phyloP scores from a whole-genome alignment of 2,888 invertebrate genomes.

The Drosophila putrida region DNA sequence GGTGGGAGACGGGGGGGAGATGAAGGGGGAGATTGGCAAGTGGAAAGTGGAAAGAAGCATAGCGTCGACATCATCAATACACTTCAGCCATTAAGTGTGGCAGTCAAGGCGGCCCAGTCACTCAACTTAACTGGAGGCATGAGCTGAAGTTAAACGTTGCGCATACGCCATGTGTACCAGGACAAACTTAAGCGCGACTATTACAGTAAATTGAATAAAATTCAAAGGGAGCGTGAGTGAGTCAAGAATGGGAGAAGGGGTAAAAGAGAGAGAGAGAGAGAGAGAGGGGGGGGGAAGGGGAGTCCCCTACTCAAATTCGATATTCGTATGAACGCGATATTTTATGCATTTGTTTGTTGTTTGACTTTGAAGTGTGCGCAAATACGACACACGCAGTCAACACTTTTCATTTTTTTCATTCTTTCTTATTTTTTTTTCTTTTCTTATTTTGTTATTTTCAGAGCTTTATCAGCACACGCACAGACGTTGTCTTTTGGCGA shows the following conservation, averaged over 20 bases:
- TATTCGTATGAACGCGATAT: slow-evolving; percentile 40
- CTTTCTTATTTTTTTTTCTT: slow-evolving; percentile 17
- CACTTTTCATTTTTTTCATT: slow-evolving; percentile 47
- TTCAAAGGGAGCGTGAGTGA: slow-evolving; percentile 20
- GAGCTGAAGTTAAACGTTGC: slow-evolving; percentile 60
- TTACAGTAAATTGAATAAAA: slow-evolving; percentile 80
- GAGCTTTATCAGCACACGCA: slow-evolving; percentile 72
- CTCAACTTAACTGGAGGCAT: slow-evolving; percentile 15
- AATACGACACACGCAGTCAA: slow-evolving; percentile 50
- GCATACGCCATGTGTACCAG: slow-evolving; percentile 68
- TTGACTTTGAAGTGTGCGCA: slow-evolving; percentile 70
- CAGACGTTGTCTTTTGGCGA: slow-evolving; percentile 63
- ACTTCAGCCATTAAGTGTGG: slow-evolving; percentile 64
- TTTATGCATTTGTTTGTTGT: slow-evolving; percentile 76
- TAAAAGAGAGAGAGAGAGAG: background rate
- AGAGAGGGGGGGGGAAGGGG: slow-evolving; percentile 6
- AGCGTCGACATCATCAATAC: slow-evolving; percentile 72
- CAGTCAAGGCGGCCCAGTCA: slow-evolving; percentile 45
- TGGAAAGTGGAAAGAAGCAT: slow-evolving; percentile 2
- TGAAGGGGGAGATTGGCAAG: background rate
- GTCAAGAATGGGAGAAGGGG: background rate
- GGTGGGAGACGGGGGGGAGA: background rate
- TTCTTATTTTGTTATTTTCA: slow-evolving; percentile 29
- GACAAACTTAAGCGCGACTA: slow-evolving; percentile 71
- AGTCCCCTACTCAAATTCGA: slow-evolving; percentile 13